phyloP scores from a whole-genome alignment of 2,113 vertebrate species.

The Rhinichthys klamathensis region DNA sequence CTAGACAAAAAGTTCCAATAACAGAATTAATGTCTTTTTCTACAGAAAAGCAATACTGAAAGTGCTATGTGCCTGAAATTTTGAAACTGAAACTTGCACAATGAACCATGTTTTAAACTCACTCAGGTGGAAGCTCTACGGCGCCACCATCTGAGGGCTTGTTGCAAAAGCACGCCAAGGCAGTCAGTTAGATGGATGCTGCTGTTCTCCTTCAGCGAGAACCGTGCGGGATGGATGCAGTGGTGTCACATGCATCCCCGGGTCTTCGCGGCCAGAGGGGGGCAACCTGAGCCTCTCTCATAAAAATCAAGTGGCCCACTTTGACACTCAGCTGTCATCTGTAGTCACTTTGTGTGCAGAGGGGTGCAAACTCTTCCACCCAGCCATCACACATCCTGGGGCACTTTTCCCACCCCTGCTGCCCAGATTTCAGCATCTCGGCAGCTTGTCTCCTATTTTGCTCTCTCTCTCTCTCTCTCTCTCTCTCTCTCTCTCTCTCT shows the following conservation, averaged over 20 bases:
- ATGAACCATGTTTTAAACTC: slow-evolving; percentile 23
- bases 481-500: background rate
- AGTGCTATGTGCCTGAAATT: slow-evolving; percentile 10
- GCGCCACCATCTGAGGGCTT: slow-evolving; percentile 51
- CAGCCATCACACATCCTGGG: slow-evolving; percentile 54
- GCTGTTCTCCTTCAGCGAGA: slow-evolving; percentile 31
- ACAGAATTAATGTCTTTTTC: background rate
- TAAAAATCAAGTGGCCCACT: slow-evolving; percentile 24
- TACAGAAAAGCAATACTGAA: background rate
- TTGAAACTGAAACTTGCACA: slow-evolving; percentile 12
- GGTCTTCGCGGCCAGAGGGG: slow-evolving; percentile 17
- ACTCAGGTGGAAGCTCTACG: slow-evolving; percentile 41
- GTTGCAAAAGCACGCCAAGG: slow-evolving; percentile 1
- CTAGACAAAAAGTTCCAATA: background rate
- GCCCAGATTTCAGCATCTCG: slow-evolving; percentile 42
- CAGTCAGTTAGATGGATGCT: slow-evolving; percentile 3
- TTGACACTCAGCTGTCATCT: slow-evolving; percentile 49
- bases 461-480: background rate
- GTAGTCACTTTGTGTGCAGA: slow-evolving; percentile 38
- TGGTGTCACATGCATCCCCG: slow-evolving; percentile 18
- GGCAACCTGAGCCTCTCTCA: slow-evolving; percentile 13
- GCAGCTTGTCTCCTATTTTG: background rate
- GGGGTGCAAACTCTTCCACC: slow-evolving; percentile 52
- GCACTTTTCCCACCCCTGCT: slow-evolving; percentile 58
- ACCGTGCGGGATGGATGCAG: slow-evolving; percentile 28